Conservation (phyloP, 2,113 vertebrate genomes). For the Hirundichthys speculiger region DNA sequence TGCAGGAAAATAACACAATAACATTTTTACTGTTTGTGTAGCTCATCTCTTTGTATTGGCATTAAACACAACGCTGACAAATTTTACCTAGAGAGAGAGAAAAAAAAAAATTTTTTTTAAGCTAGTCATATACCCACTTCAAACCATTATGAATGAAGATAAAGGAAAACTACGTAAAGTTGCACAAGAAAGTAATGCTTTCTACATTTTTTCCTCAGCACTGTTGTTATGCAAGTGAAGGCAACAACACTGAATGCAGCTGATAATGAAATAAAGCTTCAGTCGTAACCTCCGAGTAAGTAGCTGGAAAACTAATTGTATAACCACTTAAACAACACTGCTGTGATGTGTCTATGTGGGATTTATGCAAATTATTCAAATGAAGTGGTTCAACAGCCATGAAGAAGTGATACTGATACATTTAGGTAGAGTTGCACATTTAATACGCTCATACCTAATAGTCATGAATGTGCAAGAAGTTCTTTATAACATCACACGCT, state of each 20-base stretch:
- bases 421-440: too few relatives aligned
- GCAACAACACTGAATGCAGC: not conserved
- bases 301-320: not conserved
- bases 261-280: constrained; percentile 10
- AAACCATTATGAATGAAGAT: too few relatives aligned
- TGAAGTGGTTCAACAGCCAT: constrained; percentile 13
- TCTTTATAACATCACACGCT: not conserved
- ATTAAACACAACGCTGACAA: too few relatives aligned
- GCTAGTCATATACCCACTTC: too few relatives aligned
- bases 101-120: too few relatives aligned
- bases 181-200: constrained; percentile 15
- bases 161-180: not conserved
- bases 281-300: not conserved
- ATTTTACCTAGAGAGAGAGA: too few relatives aligned
- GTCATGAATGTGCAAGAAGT: not conserved
- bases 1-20: too few relatives aligned
- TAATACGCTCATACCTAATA: too few relatives aligned
- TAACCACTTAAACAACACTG: constrained; percentile 1
- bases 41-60: too few relatives aligned
- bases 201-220: constrained; percentile 8
- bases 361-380: constrained; percentile 13
- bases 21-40: too few relatives aligned
- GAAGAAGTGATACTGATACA: not conserved
- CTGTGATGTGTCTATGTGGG: constrained; percentile 3
- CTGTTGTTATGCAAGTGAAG: constrained; percentile 17